phyloP scores from a whole-genome alignment of 2,113 vertebrate genomes.

The Argyrosomus japonicus region DNA sequence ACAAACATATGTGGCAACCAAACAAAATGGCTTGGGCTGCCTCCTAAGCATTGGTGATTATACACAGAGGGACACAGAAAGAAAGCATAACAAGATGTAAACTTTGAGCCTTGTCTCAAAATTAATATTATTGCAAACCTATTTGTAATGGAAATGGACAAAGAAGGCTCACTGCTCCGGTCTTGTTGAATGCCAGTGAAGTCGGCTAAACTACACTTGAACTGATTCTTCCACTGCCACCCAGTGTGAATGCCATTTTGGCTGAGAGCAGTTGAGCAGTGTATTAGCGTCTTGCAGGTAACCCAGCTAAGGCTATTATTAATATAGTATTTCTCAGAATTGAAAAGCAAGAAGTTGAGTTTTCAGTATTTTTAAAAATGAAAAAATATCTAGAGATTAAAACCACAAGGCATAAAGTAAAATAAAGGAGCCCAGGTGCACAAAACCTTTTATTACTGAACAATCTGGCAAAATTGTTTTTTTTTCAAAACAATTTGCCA shows the following conservation, averaged over 20 bases:
- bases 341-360: neutral
- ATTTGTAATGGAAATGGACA: neutral
- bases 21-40: neutral
- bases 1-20: neutral
- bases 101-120: neutral
- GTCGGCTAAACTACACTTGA: neutral
- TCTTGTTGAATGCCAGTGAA: neutral
- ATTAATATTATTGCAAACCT: neutral
- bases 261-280: neutral
- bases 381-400: neutral
- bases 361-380: neutral
- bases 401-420: neutral
- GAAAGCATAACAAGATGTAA: neutral
- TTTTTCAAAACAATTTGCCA: too few relatives aligned
- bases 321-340: neutral
- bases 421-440: neutral
- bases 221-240: neutral
- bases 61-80: neutral
- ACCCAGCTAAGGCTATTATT: neutral
- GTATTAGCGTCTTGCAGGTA: neutral
- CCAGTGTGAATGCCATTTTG: neutral
- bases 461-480: neutral
- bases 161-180: neutral
- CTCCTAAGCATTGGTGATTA: neutral
- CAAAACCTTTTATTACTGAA: neutral